These are phyloP conservation scores for Misgurnus anguillicaudatus DNA, from an alignment of 2,113 vertebrate genomes.

Conservation along the genomic window DNA sequence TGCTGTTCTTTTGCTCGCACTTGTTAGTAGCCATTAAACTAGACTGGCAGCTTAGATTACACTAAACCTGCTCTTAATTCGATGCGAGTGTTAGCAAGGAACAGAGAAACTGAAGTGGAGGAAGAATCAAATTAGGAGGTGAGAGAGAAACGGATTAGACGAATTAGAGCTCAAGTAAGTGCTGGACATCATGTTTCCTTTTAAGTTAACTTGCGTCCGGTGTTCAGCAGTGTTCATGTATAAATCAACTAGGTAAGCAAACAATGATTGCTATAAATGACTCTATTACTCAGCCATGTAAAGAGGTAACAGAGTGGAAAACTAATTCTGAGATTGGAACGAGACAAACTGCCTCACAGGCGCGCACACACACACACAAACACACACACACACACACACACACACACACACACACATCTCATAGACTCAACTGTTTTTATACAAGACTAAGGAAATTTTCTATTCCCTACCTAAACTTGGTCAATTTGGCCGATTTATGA, in stretches of 20 bases:
- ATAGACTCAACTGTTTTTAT: too few species aligned
- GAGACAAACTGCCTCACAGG: too few species aligned
- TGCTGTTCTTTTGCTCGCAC: slow-evolving; percentile 27
- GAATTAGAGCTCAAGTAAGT: background rate
- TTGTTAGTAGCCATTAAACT: slow-evolving; percentile 20
- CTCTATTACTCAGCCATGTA: too few species aligned
- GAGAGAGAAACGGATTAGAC: slow-evolving; percentile 1
- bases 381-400: too few species aligned
- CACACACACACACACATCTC: too few species aligned
- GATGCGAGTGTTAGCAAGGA: background rate
- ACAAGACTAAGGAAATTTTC: too few species aligned
- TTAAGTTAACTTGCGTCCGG: background rate
- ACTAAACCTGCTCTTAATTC: slow-evolving; percentile 15
- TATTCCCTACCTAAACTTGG: too few species aligned
- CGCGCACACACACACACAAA: too few species aligned
- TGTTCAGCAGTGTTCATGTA: background rate
- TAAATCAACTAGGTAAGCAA: background rate
- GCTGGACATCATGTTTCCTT: background rate
- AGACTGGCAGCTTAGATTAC: slow-evolving; percentile 33
- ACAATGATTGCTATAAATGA: background rate
- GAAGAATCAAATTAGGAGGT: slow-evolving; percentile 2
- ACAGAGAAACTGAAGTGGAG: background rate
- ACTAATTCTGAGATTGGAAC: too few species aligned
- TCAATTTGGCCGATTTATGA: too few species aligned
- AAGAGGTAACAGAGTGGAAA: too few species aligned